Evolutionary conservation across 1,140 invertebrate species (phyloP).

Genomic region (Microplitis mediator): DNA sequence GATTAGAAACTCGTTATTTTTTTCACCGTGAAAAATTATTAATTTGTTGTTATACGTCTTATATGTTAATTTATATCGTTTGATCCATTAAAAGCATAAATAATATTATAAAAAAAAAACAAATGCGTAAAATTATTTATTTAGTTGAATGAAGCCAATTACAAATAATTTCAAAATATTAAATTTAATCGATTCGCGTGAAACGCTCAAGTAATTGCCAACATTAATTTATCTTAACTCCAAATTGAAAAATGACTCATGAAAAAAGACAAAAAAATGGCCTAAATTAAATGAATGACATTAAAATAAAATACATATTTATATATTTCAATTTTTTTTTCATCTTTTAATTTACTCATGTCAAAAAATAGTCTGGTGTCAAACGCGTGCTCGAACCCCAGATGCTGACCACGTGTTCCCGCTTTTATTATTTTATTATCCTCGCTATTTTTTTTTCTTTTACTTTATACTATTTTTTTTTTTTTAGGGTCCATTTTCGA

Average conservation of each 20-base stretch:
- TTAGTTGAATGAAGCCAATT: too few species aligned
- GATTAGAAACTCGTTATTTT: too few species aligned
- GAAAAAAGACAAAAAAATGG: not conserved
- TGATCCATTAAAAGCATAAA: too few species aligned
- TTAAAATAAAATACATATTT: not conserved
- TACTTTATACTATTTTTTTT: conserved; percentile 16
- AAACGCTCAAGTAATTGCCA: too few species aligned
- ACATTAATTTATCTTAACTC: too few species aligned
- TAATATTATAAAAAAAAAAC: not conserved
- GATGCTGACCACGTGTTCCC: conserved; percentile 37
- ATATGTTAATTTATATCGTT: too few species aligned
- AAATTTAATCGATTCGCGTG: too few species aligned
- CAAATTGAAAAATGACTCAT: too few species aligned
- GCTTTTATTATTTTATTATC: conserved; percentile 11
- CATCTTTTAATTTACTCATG: not conserved
- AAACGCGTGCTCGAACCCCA: conserved; percentile 33
- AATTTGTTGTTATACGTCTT: too few species aligned
- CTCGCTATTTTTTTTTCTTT: not conserved
- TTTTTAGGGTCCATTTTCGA: not conserved
- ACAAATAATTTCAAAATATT: too few species aligned
- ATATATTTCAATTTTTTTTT: not conserved
- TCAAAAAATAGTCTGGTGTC: not conserved
- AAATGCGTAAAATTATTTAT: not conserved
- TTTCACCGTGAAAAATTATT: too few species aligned
- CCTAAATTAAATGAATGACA: not conserved